Percentiles rank a stretch among this genome's conserved stretches.
Evolutionary conservation across 1,140 invertebrate genomes (phyloP).

Genomic region (Sesamia nonagrioides): DNA sequence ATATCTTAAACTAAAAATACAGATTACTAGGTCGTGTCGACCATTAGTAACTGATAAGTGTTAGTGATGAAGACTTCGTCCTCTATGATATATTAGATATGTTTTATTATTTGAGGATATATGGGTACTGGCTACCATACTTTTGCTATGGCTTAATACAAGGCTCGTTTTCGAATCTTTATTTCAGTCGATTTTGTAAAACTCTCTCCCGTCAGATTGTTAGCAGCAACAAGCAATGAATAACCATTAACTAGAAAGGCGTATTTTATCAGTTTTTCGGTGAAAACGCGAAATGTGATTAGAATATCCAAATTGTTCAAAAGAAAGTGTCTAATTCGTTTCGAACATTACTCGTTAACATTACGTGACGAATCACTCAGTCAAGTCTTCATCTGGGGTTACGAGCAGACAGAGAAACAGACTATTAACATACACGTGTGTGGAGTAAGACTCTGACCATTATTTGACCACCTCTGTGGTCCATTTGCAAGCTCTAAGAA

Average conservation of each 20-base stretch:
- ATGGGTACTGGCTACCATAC: too few species aligned
- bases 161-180: neutral
- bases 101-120: too few species aligned
- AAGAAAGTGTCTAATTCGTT: constrained; percentile 38
- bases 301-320: constrained; percentile 38
- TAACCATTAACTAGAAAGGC: constrained; percentile 44
- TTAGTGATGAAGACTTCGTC: too few species aligned
- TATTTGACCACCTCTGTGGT: constrained; percentile 18
- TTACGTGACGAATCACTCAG: constrained; percentile 27
- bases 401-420: constrained; percentile 10
- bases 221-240: constrained; percentile 37
- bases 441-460: neutral
- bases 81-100: too few species aligned
- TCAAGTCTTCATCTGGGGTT: constrained; percentile 11
- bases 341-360: too few species aligned
- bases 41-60: too few species aligned
- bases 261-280: constrained; percentile 41
- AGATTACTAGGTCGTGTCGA: too few species aligned
- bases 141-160: neutral
- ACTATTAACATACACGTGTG: constrained; percentile 24
- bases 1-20: too few species aligned
- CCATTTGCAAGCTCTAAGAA: neutral
- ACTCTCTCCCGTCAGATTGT: neutral
- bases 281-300: constrained; percentile 41
- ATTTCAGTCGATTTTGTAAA: neutral